Conservation (phyloP, 2,797 vertebrate species). For the Danio albolineatus region DNA sequence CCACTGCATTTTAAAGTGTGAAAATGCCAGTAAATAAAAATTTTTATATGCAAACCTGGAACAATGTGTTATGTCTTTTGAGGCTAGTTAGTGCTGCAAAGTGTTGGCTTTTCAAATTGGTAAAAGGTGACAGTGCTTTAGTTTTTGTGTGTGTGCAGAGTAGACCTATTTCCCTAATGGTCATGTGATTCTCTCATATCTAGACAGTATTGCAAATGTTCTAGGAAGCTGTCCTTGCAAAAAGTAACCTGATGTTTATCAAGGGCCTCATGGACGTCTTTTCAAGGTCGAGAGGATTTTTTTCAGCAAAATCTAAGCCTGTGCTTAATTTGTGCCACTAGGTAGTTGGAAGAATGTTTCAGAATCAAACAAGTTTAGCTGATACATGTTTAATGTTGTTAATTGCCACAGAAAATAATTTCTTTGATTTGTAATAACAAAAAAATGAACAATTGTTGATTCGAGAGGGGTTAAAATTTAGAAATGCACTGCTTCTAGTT, state of each 20-base stretch:
- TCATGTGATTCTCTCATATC: slow-evolving; percentile 23
- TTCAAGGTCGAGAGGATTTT: slow-evolving; percentile 11
- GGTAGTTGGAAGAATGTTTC: background rate
- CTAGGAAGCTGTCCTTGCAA: slow-evolving; percentile 29
- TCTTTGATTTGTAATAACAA: background rate
- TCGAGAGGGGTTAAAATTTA: background rate
- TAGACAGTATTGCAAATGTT: slow-evolving; percentile 21
- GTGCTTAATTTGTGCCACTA: slow-evolving; percentile 1
- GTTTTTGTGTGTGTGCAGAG: background rate
- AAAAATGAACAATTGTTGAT: background rate
- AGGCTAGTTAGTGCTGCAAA: background rate
- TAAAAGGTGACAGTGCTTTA: background rate
- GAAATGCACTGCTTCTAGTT: background rate
- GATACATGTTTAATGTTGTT: background rate
- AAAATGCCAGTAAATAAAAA: too few relatives aligned
- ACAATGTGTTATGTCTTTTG: background rate
- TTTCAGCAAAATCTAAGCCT: background rate
- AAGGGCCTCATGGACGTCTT: slow-evolving; percentile 2
- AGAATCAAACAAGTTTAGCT: background rate
- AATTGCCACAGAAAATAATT: background rate
- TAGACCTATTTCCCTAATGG: background rate
- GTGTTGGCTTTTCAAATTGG: background rate
- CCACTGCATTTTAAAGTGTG: background rate
- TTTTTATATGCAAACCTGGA: background rate
- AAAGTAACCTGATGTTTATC: slow-evolving; percentile 21